A percentile compares a stretch with the other conserved stretches of the same genome.
These are phyloP conservation scores for Spodoptera littoralis DNA, from an alignment of 2,888 invertebrate genomes.

Conservation along the genomic window DNA sequence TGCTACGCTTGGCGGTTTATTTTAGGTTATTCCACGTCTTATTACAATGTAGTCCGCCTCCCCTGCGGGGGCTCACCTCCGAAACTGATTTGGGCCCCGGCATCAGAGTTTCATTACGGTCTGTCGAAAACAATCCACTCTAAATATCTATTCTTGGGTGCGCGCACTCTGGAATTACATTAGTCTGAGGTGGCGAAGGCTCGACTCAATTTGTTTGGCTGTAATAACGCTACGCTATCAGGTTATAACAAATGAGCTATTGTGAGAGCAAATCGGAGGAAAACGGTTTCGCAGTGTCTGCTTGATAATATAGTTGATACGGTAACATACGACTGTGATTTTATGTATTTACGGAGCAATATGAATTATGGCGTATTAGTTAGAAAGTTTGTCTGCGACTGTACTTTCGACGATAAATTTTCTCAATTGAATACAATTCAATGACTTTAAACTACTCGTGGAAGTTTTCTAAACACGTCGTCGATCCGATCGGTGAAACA, in stretches of 20 bases:
- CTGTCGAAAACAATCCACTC: conserved; percentile 89
- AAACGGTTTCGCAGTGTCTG: conserved; percentile 83
- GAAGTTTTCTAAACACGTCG: conserved; percentile 55
- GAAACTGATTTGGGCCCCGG: conserved; percentile 86
- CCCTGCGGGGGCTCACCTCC: conserved; percentile 87
- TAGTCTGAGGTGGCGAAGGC: conserved; percentile 89
- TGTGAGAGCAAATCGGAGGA: conserved; percentile 84
- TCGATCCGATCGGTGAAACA: conserved; percentile 60
- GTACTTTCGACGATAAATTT: conserved; percentile 41
- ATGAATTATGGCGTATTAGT: conserved; percentile 50
- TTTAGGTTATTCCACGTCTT: conserved; percentile 88
- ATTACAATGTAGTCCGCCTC: conserved; percentile 87
- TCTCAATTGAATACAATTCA: conserved; percentile 53
- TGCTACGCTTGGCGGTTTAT: conserved; percentile 81
- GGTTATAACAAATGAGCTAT: conserved; percentile 89
- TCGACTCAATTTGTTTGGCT: conserved; percentile 89
- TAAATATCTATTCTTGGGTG: conserved; percentile 89
- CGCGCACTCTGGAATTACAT: conserved; percentile 87
- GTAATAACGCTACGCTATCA: conserved; percentile 88
- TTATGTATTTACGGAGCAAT: conserved; percentile 46
- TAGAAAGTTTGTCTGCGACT: conserved; percentile 28
- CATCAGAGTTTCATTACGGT: conserved; percentile 89
- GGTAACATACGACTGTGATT: conserved; percentile 49
- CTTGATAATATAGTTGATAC: conserved; percentile 75
- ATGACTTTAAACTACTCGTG: conserved; percentile 52